phyloP scores from a whole-genome alignment of 2,888 invertebrate genomes.

The Orchestes rusci region DNA sequence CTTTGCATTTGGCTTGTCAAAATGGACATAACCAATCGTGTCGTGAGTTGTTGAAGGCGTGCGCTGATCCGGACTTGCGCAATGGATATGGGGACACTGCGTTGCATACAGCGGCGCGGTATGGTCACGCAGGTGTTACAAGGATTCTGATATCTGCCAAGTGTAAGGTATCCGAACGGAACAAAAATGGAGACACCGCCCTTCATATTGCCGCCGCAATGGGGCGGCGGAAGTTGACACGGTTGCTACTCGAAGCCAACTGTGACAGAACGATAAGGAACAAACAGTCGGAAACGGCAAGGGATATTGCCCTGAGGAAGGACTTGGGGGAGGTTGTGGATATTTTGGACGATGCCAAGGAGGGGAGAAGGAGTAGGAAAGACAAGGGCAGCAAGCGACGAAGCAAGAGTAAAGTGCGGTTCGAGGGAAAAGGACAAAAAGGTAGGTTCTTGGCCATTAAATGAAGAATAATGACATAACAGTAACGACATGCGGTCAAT shows the following conservation, averaged over 20 bases:
- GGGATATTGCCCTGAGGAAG: constrained; percentile 84
- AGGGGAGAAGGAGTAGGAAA: constrained; percentile 47
- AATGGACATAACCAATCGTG: constrained; percentile 96
- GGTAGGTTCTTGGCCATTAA: constrained; percentile 19
- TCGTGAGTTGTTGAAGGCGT: constrained; percentile 78
- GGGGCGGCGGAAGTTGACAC: constrained; percentile 84
- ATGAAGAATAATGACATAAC: background rate
- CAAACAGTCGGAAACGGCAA: constrained; percentile 83
- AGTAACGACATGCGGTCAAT: too few relatives aligned
- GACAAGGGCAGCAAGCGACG: constrained; percentile 44
- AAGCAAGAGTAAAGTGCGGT: constrained; percentile 42
- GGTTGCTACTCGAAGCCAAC: constrained; percentile 82
- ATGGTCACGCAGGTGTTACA: constrained; percentile 94
- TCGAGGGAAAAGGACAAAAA: constrained; percentile 33
- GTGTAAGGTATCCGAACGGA: constrained; percentile 58
- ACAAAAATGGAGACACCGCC: constrained; percentile 94
- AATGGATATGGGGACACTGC: constrained; percentile 95
- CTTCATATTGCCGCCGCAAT: constrained; percentile 91
- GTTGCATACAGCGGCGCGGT: constrained; percentile 88
- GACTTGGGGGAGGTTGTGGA: constrained; percentile 76
- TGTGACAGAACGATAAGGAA: constrained; percentile 66
- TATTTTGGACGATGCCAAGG: constrained; percentile 56
- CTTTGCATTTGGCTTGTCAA: constrained; percentile 92
- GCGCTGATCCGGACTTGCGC: constrained; percentile 79
- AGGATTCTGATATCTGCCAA: constrained; percentile 88